These are phyloP conservation scores for Pachypanchax playfairii DNA, from an alignment of 2,113 vertebrate species.

Conservation along the genomic window DNA sequence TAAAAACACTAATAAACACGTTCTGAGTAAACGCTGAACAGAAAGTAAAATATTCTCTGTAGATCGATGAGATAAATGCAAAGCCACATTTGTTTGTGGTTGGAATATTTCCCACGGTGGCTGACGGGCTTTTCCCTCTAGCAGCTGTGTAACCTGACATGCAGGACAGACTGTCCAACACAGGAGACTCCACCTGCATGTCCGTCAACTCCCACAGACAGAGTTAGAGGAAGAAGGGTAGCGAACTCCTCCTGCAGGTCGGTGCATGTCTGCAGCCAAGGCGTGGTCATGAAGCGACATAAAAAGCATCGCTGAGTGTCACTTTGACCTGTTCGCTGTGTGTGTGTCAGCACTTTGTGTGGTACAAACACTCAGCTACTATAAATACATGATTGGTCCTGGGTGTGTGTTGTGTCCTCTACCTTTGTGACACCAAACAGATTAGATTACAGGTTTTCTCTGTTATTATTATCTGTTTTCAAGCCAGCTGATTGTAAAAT, in stretches of 20 bases:
- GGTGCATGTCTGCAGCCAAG: constrained; percentile 40
- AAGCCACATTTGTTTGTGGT: not conserved
- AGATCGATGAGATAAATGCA: not conserved
- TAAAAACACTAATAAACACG: no score
- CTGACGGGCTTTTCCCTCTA: not conserved
- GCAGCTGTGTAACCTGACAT: constrained; percentile 49
- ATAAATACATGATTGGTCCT: constrained; percentile 41
- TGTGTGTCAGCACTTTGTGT: constrained; percentile 33
- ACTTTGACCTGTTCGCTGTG: constrained; percentile 36
- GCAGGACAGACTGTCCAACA: constrained; percentile 14
- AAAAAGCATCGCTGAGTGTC: constrained; percentile 29
- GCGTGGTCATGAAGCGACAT: constrained; percentile 43
- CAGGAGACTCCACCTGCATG: constrained; percentile 20
- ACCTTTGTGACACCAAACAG: constrained; percentile 27
- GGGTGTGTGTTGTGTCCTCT: constrained; percentile 37
- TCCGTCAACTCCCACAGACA: constrained; percentile 44
- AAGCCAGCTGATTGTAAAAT: no score
- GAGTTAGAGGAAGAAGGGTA: constrained; percentile 57
- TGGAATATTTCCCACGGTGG: not conserved
- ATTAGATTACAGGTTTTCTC: no score
- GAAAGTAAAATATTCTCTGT: not conserved
- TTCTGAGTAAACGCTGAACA: not conserved
- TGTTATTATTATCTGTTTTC: no score
- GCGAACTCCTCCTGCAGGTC: constrained; percentile 43
- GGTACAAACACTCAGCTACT: constrained; percentile 32